Conservation (phyloP, 2,113 vertebrate genomes). For the Rhynchomys soricoides region DNA sequence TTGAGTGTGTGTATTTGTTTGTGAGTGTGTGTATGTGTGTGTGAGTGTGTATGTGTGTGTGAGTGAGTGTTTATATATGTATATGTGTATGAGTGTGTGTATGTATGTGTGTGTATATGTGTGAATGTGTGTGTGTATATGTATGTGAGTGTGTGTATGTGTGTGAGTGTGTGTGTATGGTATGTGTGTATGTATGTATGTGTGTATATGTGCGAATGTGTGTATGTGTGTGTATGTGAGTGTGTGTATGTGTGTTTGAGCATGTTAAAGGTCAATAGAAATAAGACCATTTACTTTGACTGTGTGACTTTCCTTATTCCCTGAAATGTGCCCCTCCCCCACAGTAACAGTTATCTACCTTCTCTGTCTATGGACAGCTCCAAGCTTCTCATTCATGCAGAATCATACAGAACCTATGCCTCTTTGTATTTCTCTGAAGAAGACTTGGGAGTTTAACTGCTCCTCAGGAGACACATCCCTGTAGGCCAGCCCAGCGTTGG, state of each 20-base stretch:
- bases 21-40: neutral
- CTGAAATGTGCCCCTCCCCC: neutral
- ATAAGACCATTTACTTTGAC: neutral
- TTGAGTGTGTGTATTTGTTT: neutral
- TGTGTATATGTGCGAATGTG: neutral
- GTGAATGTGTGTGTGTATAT: neutral
- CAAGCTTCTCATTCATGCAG: too few species aligned
- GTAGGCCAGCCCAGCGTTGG: neutral
- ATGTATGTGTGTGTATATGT: accelerated
- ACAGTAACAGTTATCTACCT: neutral
- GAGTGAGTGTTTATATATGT: too few species aligned
- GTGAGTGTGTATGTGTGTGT: neutral
- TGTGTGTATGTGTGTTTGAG: neutral
- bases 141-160: neutral
- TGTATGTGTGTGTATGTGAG: too few species aligned
- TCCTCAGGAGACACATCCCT: neutral
- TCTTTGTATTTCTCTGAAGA: neutral
- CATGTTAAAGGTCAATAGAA: neutral
- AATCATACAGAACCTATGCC: neutral
- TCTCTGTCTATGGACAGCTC: neutral
- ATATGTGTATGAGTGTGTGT: neutral
- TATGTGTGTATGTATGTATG: too few species aligned
- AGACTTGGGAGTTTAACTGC: neutral
- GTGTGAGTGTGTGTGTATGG: neutral
- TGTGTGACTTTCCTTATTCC: neutral